phyloP scores from a whole-genome alignment of 2,113 vertebrate genomes.

The Microtus oregoni region DNA sequence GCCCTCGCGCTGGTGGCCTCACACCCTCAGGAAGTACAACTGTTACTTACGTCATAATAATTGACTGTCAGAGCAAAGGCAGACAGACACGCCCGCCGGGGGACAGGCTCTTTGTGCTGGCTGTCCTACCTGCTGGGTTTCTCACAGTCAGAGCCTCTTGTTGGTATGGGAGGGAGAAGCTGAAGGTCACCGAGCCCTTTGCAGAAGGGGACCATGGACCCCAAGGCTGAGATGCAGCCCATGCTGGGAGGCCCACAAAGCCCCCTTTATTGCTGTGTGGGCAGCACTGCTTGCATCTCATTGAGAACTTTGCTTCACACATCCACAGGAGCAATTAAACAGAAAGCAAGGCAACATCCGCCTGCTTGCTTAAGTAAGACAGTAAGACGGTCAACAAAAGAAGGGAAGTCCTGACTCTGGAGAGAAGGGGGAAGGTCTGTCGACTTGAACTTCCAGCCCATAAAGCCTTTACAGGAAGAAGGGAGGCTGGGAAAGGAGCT shows the following conservation, averaged over 20 bases:
- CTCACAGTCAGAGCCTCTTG: conserved; percentile 70
- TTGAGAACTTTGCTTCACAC: conserved; percentile 69
- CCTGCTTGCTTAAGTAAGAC: conserved; percentile 73
- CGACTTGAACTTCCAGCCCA: conserved; percentile 45
- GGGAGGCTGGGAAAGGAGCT: conserved; percentile 57
- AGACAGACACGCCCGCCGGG: neutral
- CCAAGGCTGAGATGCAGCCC: conserved; percentile 56
- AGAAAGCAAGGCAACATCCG: conserved; percentile 54
- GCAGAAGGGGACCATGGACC: conserved; percentile 42
- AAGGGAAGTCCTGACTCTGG: conserved; percentile 66
- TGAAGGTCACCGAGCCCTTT: conserved; percentile 64
- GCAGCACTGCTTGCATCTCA: conserved; percentile 43
- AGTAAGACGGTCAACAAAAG: conserved; percentile 58
- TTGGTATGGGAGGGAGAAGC: conserved; percentile 31
- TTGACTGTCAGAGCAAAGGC: conserved; percentile 55
- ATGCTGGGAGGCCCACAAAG: conserved; percentile 69
- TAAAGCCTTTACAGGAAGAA: conserved; percentile 55
- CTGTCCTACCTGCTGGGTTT: conserved; percentile 66
- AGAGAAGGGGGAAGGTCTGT: conserved; percentile 60
- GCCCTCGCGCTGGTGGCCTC: conserved; percentile 75
- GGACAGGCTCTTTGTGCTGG: conserved; percentile 10
- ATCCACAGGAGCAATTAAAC: conserved; percentile 79
- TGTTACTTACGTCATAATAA: conserved; percentile 77
- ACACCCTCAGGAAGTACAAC: conserved; percentile 75
- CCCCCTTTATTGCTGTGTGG: conserved; percentile 64